Evolutionary conservation across 2,113 vertebrate species (phyloP).

Genomic region (Ibidorhyncha struthersii): DNA sequence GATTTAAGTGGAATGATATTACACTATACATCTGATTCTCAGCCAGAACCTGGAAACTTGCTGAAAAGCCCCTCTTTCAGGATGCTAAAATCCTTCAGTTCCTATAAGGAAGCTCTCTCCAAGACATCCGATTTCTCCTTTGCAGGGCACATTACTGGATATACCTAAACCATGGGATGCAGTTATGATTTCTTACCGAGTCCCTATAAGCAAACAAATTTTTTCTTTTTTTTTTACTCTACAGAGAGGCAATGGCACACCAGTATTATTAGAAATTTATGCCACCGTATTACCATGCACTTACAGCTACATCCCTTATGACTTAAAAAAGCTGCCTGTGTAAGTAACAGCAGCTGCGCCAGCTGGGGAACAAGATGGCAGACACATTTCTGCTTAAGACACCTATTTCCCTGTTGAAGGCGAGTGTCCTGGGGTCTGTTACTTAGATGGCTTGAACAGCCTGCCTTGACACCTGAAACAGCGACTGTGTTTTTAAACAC

Average conservation of each 20-base stretch:
- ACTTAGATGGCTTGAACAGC: background rate
- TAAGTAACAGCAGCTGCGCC: background rate
- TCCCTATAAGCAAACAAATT: background rate
- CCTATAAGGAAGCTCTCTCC: background rate
- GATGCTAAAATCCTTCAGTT: background rate
- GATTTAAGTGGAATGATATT: background rate
- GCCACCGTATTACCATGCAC: background rate
- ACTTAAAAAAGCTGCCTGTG: background rate
- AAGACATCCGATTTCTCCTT: background rate
- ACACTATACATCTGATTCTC: background rate
- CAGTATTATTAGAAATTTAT: background rate
- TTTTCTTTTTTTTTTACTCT: no score
- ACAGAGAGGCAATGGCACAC: background rate
- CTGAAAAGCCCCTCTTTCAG: background rate
- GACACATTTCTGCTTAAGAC: background rate
- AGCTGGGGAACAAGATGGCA: background rate
- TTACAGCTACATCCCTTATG: background rate
- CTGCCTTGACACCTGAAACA: background rate
- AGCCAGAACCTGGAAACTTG: background rate
- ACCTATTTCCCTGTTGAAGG: background rate
- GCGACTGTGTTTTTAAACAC: fast-evolving
- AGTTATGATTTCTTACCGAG: background rate
- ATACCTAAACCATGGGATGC: background rate
- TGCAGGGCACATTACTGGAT: background rate
- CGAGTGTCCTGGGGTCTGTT: background rate